These are phyloP conservation scores for Apotomis capreana DNA, from an alignment of 2,888 invertebrate genomes.

Conservation along the genomic window DNA sequence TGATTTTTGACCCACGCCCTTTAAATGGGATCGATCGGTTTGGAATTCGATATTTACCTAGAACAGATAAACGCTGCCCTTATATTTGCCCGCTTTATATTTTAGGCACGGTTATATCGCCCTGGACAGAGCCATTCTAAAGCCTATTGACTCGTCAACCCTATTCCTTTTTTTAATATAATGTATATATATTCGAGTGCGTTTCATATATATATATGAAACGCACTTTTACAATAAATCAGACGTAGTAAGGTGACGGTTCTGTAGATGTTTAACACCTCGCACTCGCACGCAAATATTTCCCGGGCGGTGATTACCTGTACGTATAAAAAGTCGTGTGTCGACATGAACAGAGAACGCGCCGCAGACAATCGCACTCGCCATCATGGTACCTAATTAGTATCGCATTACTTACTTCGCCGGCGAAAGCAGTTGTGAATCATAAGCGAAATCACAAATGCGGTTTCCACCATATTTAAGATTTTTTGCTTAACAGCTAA, in stretches of 20 bases:
- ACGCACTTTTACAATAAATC: too few species aligned
- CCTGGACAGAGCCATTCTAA: too few species aligned
- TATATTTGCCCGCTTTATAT: too few species aligned
- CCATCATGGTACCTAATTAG: slow-evolving; percentile 56
- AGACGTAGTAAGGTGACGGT: not conserved
- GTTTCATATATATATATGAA: too few species aligned
- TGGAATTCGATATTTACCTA: too few species aligned
- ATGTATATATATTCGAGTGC: too few species aligned
- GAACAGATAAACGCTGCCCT: too few species aligned
- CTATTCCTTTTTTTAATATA: too few species aligned
- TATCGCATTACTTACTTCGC: slow-evolving; percentile 62
- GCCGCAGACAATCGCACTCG: slow-evolving; percentile 29
- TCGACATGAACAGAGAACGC: slow-evolving; percentile 27
- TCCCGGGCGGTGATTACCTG: slow-evolving; percentile 22
- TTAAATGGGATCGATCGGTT: too few species aligned
- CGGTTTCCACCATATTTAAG: slow-evolving; percentile 56
- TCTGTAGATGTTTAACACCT: not conserved
- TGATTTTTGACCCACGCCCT: too few species aligned
- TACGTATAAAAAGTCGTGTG: slow-evolving; percentile 7
- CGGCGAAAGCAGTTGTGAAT: slow-evolving; percentile 75
- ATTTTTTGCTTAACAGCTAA: slow-evolving; percentile 50
- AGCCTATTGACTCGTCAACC: too few species aligned
- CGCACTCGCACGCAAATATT: slow-evolving; percentile 15
- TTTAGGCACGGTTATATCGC: too few species aligned
- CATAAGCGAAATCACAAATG: slow-evolving; percentile 66